Base-by-base conservation (phyloP, 2,797 vertebrate genomes). In the Bradypus variegatus region DNA sequence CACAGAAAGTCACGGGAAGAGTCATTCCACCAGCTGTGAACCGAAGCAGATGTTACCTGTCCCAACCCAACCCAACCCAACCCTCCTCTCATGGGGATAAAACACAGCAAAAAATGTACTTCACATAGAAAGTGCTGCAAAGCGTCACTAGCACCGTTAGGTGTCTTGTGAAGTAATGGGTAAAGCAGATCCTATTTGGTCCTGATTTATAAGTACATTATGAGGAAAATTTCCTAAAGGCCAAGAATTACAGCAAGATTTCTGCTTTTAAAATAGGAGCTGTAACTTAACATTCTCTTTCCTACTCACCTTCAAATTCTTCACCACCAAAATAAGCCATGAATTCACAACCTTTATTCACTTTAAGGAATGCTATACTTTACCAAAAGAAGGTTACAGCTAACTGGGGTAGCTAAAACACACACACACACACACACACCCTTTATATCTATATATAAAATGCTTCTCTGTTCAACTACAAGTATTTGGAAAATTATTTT, bases 1-100 rank as follows among this genome's bases (percentile, higher is more conserved):
- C 6, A 6, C 14, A 58, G 21, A 6, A 19, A 80, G 75, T 3
- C 38, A n/a, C 3, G 16, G 75, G 8, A 6, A 4, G 6, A 0
- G 36, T 36, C 21, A 79, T 1, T 12, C 48, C 48, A 6, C 19
- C 83, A 33, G 86, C 53, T 1, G 45, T 18, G 29, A 11, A 11
- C 5, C 0, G 12, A 23, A 25, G 41, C 27, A 19, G 2, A 15
- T 1, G 8, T 1, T 2, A 21, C 8, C 48, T 4, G 27, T 12
- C 9, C 76, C 72, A 0, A 19, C 38, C 62, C 23, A 11, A 19
- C 38, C 62, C 23, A 11, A 3, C 31, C 6, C 73, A 62, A 48
- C 48, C 48, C 8, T 14, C 65, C n/a, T 45, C 48, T n/a, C 25
- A 7, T 0, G 0, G 9, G 12, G 12, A 9, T 1, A 21, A 23